These are phyloP conservation scores for Knipowitschia caucasica DNA, from an alignment of 2,797 vertebrate species.

Conservation along the genomic window DNA sequence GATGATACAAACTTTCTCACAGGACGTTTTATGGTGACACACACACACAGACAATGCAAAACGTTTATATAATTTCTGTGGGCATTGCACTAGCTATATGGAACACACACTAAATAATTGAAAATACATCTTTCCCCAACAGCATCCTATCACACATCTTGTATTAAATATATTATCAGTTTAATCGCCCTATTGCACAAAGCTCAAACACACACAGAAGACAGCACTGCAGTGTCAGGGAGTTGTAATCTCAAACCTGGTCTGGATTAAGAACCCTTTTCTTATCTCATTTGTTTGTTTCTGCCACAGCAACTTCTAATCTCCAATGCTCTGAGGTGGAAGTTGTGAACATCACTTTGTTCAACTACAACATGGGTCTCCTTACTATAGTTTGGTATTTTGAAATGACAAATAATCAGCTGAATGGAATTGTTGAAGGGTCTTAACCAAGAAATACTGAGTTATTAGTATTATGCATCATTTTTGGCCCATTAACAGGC, in stretches of 20 bases:
- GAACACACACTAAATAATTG: not conserved
- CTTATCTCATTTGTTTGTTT: conserved; percentile 33
- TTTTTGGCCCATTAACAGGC: no score
- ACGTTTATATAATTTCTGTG: no score
- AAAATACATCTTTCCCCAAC: not conserved
- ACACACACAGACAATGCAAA: no score
- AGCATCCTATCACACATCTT: not conserved
- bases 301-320: not conserved
- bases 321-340: not conserved
- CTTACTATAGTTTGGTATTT: not conserved
- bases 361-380: not conserved
- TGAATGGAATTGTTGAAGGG: no score
- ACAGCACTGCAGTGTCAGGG: conserved; percentile 29
- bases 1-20: no score
- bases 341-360: not conserved
- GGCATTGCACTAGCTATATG: not conserved
- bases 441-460: no score
- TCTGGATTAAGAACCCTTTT: conserved; percentile 25
- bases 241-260: conserved; percentile 17
- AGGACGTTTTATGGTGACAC: no score
- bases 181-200: conserved; percentile 10
- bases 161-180: conserved; percentile 6
- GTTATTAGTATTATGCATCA: no score
- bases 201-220: conserved; percentile 12
- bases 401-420: no score